These are phyloP conservation scores for Cyrtorhinus lividipennis DNA, from an alignment of 1,140 invertebrate species.

Conservation along the genomic window DNA sequence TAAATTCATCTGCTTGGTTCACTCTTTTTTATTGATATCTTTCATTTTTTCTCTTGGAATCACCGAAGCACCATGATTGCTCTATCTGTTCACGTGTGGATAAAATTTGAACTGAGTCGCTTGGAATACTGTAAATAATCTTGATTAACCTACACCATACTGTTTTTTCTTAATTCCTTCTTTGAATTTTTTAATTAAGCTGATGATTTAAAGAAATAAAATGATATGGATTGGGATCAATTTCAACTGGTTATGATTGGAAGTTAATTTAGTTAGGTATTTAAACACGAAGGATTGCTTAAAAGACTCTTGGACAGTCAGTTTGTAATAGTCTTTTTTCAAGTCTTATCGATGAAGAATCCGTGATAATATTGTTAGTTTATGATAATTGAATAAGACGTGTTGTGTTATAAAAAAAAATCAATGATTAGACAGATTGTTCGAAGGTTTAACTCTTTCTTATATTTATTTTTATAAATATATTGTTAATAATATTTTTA, in stretches of 20 bases:
- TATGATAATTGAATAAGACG: slow-evolving; percentile 17
- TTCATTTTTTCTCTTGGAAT: no score
- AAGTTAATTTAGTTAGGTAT: slow-evolving; percentile 12
- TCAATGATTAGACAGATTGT: slow-evolving; percentile 21
- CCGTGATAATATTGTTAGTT: slow-evolving; percentile 21
- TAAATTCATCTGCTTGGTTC: no score
- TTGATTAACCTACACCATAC: no score
- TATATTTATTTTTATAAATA: slow-evolving; percentile 23
- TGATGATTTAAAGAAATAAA: no score
- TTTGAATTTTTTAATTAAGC: slow-evolving; percentile 4
- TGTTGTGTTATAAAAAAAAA: slow-evolving; percentile 21
- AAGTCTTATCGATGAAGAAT: slow-evolving; percentile 18
- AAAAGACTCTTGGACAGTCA: slow-evolving; percentile 16
- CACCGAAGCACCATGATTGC: no score
- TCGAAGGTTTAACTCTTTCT: slow-evolving; percentile 20
- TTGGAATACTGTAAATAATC: no score
- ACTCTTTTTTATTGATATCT: no score
- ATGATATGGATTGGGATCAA: slow-evolving; percentile 13
- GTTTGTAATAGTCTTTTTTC: slow-evolving; percentile 14
- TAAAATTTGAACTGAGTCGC: no score
- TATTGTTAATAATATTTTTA: slow-evolving; percentile 21
- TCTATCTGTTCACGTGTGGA: no score
- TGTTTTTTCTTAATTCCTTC: no score
- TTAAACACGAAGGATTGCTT: slow-evolving; percentile 6
- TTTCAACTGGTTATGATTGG: slow-evolving; percentile 3